Evolutionary conservation across 2,113 vertebrate genomes (phyloP).

Genomic region (Lathamus discolor): DNA sequence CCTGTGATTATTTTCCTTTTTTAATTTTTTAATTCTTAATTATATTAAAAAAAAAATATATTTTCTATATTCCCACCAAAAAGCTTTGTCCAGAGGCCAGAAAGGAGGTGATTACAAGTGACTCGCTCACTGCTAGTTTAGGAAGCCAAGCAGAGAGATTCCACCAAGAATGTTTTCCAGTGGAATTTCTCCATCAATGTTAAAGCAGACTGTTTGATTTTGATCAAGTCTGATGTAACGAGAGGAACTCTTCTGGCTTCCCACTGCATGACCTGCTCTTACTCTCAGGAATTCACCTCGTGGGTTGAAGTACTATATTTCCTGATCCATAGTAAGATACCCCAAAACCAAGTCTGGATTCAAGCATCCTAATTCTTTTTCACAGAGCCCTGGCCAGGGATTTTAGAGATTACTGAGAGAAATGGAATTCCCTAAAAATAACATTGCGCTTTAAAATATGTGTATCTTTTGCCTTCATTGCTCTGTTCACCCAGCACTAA

Average conservation of each 20-base stretch:
- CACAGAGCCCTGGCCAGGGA: background rate
- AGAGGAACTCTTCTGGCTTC: background rate
- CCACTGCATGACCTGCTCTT: background rate
- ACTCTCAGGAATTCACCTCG: background rate
- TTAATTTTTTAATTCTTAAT: background rate
- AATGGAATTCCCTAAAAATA: background rate
- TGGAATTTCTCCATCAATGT: background rate
- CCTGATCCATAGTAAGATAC: background rate
- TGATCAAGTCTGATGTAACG: background rate
- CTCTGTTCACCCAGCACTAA: background rate
- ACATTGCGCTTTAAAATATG: background rate
- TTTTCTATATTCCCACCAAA: background rate
- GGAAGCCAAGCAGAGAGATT: background rate
- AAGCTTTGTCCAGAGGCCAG: background rate
- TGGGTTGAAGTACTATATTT: background rate
- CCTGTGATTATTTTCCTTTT: background rate
- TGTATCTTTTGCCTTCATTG: background rate
- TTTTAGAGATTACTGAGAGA: background rate
- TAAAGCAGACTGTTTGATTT: background rate
- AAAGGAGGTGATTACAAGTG: background rate
- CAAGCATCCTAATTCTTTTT: background rate
- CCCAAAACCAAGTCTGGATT: background rate
- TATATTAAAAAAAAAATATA: background rate
- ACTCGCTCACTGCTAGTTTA: background rate
- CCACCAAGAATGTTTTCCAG: background rate